Conservation (phyloP, 2,797 vertebrate species). For the Crenichthys baileyi region DNA sequence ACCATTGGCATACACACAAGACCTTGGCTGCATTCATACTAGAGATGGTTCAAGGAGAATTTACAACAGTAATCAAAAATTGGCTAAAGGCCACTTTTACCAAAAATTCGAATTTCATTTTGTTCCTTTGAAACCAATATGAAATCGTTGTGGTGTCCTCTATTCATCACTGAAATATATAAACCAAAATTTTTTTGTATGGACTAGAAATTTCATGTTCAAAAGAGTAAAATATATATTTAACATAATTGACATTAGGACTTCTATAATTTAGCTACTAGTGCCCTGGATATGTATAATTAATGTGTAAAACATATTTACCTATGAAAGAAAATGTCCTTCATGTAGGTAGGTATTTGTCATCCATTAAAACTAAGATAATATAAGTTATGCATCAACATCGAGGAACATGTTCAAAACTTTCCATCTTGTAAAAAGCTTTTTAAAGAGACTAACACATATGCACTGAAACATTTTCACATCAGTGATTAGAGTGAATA, state of each 20-base stretch:
- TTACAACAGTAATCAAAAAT: not conserved
- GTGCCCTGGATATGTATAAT: not conserved
- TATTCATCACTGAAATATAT: not conserved
- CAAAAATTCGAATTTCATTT: too few species aligned
- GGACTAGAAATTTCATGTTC: not conserved
- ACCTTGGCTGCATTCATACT: not conserved
- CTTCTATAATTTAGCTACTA: not conserved
- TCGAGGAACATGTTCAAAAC: not conserved
- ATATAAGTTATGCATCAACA: not conserved
- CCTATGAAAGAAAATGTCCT: not conserved
- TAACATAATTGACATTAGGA: not conserved
- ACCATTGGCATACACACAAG: not conserved
- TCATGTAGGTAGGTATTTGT: not conserved
- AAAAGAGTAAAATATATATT: not conserved
- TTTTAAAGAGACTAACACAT: conserved; percentile 5
- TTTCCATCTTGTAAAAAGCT: not conserved
- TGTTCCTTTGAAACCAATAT: too few species aligned
- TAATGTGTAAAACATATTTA: conserved; percentile 15
- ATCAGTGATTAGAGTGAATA: not conserved
- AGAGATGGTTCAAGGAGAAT: not conserved
- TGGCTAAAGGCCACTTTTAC: too few species aligned
- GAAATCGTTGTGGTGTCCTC: too few species aligned
- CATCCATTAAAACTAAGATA: not conserved
- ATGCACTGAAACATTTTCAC: not conserved
- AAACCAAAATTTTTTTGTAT: not conserved